Evolutionary conservation across 1,140 invertebrate genomes (phyloP).

Genomic region (Melanaphis sacchari): DNA sequence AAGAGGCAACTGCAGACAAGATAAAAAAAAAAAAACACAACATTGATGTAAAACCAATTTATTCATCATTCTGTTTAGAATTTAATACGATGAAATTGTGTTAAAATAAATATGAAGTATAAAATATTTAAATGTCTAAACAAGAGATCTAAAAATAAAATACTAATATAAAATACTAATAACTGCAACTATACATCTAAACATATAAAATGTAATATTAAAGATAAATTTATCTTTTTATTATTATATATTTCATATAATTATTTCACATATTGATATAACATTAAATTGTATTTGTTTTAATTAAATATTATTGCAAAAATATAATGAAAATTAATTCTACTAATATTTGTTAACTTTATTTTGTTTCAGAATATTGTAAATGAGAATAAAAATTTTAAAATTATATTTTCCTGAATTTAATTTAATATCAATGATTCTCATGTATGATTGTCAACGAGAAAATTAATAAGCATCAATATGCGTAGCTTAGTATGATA

Average conservation of each 20-base stretch:
- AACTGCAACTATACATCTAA: neutral
- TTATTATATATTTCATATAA: neutral
- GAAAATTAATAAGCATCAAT: slow-evolving; percentile 21
- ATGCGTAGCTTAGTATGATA: slow-evolving; percentile 55
- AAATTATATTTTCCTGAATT: neutral
- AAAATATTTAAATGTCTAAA: neutral
- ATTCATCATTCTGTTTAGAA: too few relatives aligned
- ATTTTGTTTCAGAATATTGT: neutral
- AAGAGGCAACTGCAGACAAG: neutral
- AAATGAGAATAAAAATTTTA: neutral
- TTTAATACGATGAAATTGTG: neutral
- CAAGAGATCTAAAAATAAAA: neutral
- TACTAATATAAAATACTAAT: neutral
- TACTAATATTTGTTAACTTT: neutral
- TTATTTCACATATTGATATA: neutral
- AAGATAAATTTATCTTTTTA: neutral
- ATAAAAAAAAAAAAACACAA: neutral
- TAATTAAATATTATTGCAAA: neutral
- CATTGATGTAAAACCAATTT: too few relatives aligned
- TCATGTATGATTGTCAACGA: neutral
- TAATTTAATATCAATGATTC: slow-evolving; percentile 1
- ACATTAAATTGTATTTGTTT: neutral
- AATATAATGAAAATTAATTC: neutral
- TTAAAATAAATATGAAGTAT: neutral
- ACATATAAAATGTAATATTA: neutral